A percentile compares a stretch with the other conserved stretches of the same genome.
These are phyloP conservation scores for Leptinotarsa texana DNA, from an alignment of 1,140 invertebrate species.

Conservation along the genomic window DNA sequence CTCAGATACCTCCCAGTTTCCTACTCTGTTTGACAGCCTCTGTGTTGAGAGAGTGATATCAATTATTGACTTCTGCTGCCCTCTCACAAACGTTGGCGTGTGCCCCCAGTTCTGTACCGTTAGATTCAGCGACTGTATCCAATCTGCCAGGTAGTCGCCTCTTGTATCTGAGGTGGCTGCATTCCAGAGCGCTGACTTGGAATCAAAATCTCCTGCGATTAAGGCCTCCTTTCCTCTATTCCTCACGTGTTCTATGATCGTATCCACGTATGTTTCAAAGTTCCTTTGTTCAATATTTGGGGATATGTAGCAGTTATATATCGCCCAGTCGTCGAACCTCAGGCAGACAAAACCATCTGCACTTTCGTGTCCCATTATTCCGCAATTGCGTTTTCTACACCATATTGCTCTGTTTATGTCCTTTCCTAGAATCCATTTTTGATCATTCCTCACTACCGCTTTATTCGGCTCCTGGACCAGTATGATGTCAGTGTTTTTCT, in stretches of 20 bases:
- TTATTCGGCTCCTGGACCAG: constrained; percentile 1
- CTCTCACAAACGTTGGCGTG: constrained; percentile 11
- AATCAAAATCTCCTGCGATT: constrained; percentile 30
- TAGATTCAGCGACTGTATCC: constrained; percentile 1
- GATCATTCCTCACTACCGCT: neutral
- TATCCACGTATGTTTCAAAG: neutral
- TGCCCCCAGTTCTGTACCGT: constrained; percentile 14
- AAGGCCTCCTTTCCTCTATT: neutral
- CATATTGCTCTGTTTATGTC: too few relatives aligned
- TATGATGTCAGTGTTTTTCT: neutral
- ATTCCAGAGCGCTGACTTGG: constrained; percentile 29
- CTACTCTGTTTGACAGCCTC: neutral
- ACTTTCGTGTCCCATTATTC: neutral
- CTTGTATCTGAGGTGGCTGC: constrained; percentile 9
- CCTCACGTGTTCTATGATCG: neutral
- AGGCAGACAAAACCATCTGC: neutral
- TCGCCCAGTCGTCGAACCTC: neutral
- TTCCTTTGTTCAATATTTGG: constrained; percentile 10
- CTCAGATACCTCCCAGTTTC: neutral
- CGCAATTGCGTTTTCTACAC: neutral
- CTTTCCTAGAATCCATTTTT: neutral
- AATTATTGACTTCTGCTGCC: constrained; percentile 6
- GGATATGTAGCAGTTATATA: constrained; percentile 7
- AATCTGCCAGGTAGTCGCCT: constrained; percentile 13
- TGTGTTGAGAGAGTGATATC: constrained; percentile 13